Conservation (phyloP, 2,797 vertebrate genomes). For the Meda fulgida region DNA sequence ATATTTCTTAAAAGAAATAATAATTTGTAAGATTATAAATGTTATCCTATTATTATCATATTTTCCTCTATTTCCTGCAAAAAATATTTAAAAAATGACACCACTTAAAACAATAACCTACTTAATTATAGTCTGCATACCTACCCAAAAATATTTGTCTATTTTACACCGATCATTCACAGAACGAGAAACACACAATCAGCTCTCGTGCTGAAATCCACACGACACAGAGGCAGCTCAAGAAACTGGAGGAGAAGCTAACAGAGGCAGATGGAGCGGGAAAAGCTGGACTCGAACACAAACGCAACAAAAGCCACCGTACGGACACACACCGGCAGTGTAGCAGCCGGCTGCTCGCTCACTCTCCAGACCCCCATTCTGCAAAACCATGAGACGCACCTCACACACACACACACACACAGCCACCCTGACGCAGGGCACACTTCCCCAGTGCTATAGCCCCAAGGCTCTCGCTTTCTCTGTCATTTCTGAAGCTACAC, state of each 20-base stretch:
- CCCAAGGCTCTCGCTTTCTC: slow-evolving; percentile 49
- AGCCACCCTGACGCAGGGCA: slow-evolving; percentile 56
- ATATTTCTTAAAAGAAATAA: not conserved
- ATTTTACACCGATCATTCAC: slow-evolving; percentile 5
- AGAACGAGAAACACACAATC: slow-evolving; percentile 13
- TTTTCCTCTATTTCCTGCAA: not conserved
- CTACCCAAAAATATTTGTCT: not conserved
- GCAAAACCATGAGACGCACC: slow-evolving; percentile 68
- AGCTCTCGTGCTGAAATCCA: slow-evolving; percentile 20
- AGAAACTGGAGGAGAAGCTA: slow-evolving; percentile 37
- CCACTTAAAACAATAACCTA: not conserved
- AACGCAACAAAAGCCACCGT: slow-evolving; percentile 72
- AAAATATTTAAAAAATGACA: not conserved
- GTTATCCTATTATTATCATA: not conserved
- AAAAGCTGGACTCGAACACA: slow-evolving; percentile 66
- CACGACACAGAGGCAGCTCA: slow-evolving; percentile 36
- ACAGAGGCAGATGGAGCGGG: slow-evolving; percentile 36
- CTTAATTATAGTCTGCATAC: not conserved
- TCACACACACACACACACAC: slow-evolving; percentile 54
- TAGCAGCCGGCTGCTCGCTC: slow-evolving; percentile 57
- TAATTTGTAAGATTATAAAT: not conserved
- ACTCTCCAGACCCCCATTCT: slow-evolving; percentile 52
- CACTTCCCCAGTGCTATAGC: slow-evolving; percentile 61
- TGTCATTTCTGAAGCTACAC: slow-evolving; percentile 62
- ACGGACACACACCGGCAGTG: slow-evolving; percentile 65